Conservation (phyloP, 2,888 invertebrate species). For the Ophioninae sp. region DNA sequence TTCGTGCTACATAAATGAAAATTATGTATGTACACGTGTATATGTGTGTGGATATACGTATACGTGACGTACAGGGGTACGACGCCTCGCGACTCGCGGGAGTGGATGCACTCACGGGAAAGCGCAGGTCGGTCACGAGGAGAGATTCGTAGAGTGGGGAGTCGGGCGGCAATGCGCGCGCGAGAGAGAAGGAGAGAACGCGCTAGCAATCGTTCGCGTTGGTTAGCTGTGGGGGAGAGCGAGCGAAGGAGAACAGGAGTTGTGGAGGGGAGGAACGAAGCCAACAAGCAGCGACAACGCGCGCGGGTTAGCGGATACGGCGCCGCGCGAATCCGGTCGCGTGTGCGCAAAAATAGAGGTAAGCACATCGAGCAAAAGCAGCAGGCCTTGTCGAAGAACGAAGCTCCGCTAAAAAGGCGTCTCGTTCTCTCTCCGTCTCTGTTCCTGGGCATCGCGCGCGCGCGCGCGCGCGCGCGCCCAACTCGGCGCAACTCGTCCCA, state of each 20-base stretch:
- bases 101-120: slow-evolving; percentile 62
- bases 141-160: slow-evolving; percentile 45
- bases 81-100: slow-evolving; percentile 54
- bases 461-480: slow-evolving; percentile 53
- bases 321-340: slow-evolving; percentile 68
- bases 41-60: slow-evolving; percentile 1
- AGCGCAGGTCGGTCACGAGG: slow-evolving; percentile 64
- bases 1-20: background rate
- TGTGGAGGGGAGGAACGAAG: slow-evolving; percentile 49
- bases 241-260: slow-evolving; percentile 31
- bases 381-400: slow-evolving; percentile 39
- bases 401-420: slow-evolving; percentile 51
- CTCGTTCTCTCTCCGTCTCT: slow-evolving; percentile 16
- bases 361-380: slow-evolving; percentile 54
- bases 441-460: slow-evolving; percentile 42
- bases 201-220: slow-evolving; percentile 52
- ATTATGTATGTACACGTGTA: background rate
- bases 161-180: slow-evolving; percentile 39
- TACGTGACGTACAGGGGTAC: slow-evolving; percentile 16
- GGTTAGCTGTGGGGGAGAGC: slow-evolving; percentile 38
- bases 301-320: slow-evolving; percentile 66
- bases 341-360: slow-evolving; percentile 68
- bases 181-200: slow-evolving; percentile 43
- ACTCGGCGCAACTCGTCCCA: slow-evolving; percentile 2
- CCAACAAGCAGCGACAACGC: slow-evolving; percentile 46